These are phyloP conservation scores for Hoplias malabaricus DNA, from an alignment of 2,113 vertebrate genomes.

Conservation along the genomic window DNA sequence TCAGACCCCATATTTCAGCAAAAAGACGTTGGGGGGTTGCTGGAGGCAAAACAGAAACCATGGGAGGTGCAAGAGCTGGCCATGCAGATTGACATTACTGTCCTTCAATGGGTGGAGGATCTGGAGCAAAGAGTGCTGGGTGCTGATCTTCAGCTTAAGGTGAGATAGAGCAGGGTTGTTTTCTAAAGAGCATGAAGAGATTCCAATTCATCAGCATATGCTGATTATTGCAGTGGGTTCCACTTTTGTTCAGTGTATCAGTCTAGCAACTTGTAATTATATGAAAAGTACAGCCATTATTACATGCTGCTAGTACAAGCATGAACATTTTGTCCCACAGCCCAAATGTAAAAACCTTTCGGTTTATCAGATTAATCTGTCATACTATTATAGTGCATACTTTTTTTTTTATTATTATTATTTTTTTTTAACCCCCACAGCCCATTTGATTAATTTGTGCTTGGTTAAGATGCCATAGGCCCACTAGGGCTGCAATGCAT, in stretches of 20 bases:
- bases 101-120: constrained; percentile 92
- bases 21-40: constrained; percentile 57
- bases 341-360: too few species aligned
- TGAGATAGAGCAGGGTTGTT: constrained; percentile 48
- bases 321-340: not conserved
- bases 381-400: too few species aligned
- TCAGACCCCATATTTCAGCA: constrained; percentile 82
- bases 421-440: not conserved
- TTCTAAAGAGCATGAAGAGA: not conserved
- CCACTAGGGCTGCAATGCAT: not conserved
- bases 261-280: not conserved
- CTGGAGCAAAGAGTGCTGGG: constrained; percentile 87
- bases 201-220: not conserved
- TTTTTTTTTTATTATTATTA: not conserved
- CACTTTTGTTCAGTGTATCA: not conserved
- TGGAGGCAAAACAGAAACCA: constrained; percentile 73
- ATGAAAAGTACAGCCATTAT: not conserved
- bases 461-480: not conserved
- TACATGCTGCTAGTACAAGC: not conserved
- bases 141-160: constrained; percentile 90
- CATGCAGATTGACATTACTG: constrained; percentile 79
- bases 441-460: not conserved
- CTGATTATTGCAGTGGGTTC: not conserved
- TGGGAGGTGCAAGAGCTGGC: constrained; percentile 83
- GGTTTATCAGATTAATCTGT: too few species aligned